Evolutionary conservation across 2,113 vertebrate genomes (phyloP).

Genomic region (Pangasianodon gigas): DNA sequence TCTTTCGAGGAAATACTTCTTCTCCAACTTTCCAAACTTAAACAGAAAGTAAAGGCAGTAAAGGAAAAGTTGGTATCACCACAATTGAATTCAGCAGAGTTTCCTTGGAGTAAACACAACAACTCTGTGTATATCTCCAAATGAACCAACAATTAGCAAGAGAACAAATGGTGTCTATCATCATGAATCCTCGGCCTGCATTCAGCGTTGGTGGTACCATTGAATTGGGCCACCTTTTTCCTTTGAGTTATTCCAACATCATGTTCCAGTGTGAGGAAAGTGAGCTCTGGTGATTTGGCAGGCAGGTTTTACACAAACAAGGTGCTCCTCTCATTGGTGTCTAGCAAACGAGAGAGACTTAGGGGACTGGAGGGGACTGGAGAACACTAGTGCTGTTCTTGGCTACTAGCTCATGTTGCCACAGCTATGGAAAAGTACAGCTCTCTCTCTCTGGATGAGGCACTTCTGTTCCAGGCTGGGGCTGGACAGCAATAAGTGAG

Average conservation of each 20-base stretch:
- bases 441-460: conserved; percentile 47
- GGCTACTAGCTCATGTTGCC: conserved; percentile 51
- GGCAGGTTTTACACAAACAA: conserved; percentile 56
- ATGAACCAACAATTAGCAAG: not conserved
- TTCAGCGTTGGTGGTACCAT: conserved; percentile 28
- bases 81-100: not conserved
- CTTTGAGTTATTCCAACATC: conserved; percentile 53
- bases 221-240: conserved; percentile 25
- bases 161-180: not conserved
- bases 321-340: conserved; percentile 51
- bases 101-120: not conserved
- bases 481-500: conserved; percentile 25
- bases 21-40: not conserved
- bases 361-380: not conserved
- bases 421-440: conserved; percentile 59
- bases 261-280: conserved; percentile 50
- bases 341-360: conserved; percentile 23
- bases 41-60: not conserved
- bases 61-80: not conserved
- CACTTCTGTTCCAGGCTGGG: conserved; percentile 41
- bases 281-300: conserved; percentile 51
- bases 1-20: not conserved
- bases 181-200: not conserved
- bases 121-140: not conserved
- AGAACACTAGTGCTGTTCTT: conserved; percentile 59